Base-by-base conservation (phyloP, 2,888 invertebrate genomes). In the Nemurella pictetii region DNA sequence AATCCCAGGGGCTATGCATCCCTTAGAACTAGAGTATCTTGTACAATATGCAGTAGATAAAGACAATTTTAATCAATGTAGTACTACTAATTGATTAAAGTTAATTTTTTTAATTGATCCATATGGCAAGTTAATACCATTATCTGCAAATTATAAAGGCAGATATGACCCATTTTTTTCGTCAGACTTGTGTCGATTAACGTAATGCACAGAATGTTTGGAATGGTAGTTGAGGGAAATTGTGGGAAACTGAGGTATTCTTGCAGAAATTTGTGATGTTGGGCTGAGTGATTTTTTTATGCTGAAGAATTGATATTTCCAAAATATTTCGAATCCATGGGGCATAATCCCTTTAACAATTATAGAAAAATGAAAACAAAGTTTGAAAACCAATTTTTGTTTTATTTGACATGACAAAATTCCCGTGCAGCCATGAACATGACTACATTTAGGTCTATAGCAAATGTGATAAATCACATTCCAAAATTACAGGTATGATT, bases 1-100 rank as follows among this genome's bases (percentile, higher is more conserved):
- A 84, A 95, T 99, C 88, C 95, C 96, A 86, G 96, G 96, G 74
- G 90, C 91, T 86, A 91, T 98, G 90, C 99, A 99, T 93, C 97
- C 98, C 12, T 90, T 99, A 55, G 99, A 99, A 92, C 90, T 92
- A 84, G 98, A 99, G 90, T 98, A 96, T 93, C 91, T 99, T 85
- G 90, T 92, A 87, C 94, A 95, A 89, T 96, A 94, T 90, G 77
- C 84, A 27, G 9, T 26, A 15, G 32, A 78, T 29, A 74, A 81
- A 29, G 84, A 85, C 20, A 12, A 82, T 27, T 72, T 78, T 78
- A n/a, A 20, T 78, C 0, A 28, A 82, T 20, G 55, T 7, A 15
- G 15, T 55, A n/a, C n/a, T n/a, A n/a, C n/a, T n/a, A n/a, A n/a
- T n/a, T n/a, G n/a, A n/a, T n/a, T n/a, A n/a, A n/a, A n/a, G n/a